Evolutionary conservation across 2,113 vertebrate species (phyloP), one percentile per base, ranked within the genome.

Genomic region (Cygnus buccinator): DNA sequence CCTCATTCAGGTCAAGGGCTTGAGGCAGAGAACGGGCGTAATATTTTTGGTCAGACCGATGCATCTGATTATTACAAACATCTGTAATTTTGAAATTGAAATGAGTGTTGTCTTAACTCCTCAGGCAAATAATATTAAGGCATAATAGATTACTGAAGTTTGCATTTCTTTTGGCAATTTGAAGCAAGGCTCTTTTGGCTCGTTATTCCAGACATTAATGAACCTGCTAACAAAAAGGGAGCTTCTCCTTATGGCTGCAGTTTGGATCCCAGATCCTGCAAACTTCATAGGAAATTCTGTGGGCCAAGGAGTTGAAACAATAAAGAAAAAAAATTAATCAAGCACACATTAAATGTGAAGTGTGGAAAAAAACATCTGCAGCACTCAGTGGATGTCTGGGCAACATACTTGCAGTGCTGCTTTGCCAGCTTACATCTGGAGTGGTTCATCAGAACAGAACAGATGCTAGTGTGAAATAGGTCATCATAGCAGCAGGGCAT

Each of bases 1-100:
- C 94, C 94, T 97, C 96, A 96, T 98, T 98, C 94, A 97, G 97
- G 98, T 98, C 98, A 98, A 97, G 96, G 97, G 96, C 97, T 98
- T 70, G 72, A 97, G 96, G 97, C 97, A 82, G 92, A 66, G 90
- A 95, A 80, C 0, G 16, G 91, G 80, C 74, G 74, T 97, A 95
- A 96, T 96, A 89, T 94, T 97, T 97, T 96, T 52, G 68, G 91
- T 92, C 89, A 94, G 90, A 82, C 84, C 73, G 86, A 92, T 94
- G 76, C 39, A 92, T 96, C 92, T 94, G 84, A 95, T 70, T 71
- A 83, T 97, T 97, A 93, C 76, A 96, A 94, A 93, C 75, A 93
- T 58, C 62, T 96, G 74, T 96, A 86, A 96, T 97, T 98, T 97
- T 96, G 90, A 95, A 96, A 96, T 87, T 86, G 95, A 96, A 97